Evolutionary conservation across 2,888 invertebrate species (phyloP), one percentile per base, ranked within the genome.

Genomic region (Thymelicus acteon): DNA sequence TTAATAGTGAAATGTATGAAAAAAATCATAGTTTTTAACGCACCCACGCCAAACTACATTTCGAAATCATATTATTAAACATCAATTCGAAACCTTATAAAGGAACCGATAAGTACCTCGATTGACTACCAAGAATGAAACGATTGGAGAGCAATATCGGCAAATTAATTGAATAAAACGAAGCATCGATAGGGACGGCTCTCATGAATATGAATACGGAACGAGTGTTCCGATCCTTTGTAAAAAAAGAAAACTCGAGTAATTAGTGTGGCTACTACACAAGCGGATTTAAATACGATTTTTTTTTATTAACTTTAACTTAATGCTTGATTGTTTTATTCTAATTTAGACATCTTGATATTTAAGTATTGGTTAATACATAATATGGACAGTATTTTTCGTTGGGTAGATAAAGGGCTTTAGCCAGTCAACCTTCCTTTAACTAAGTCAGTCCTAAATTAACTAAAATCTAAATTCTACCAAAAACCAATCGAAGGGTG

Each of bases 131-230:
- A 77, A 77, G 76, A 79, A 73, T 69, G 75, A 74, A 76, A 78
- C 77, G 79, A 81, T 76, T 78, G 73, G 72, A 72, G 73, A 73
- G 75, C 81, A 83, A 86, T 91, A 90, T 89, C 85, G 81, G 77
- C 81, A 85, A 65, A 88, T 89, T 92, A 92, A 93, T 92, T 91
- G 90, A 91, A 92, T 91, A 88, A 90, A 91, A 88, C 83, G 82
- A 85, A 82, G 82, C 81, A 82, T 83, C 83, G 82, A 82, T 81
- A 80, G 77, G 80, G 75, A 72, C 74, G 70, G 67, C 75, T 75
- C 80, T 89, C 90, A 91, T 92, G 91, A 92, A 91, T 92, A 92
- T 92, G 89, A 84, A 91, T 88, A 78, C 78, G 75, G 78, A n/a
- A 57, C 15, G 78, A 90, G 85, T 85, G 85, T 85, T 86, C 84